Conservation (phyloP, 1,140 invertebrate genomes). For the Agraylea sexmaculata region DNA sequence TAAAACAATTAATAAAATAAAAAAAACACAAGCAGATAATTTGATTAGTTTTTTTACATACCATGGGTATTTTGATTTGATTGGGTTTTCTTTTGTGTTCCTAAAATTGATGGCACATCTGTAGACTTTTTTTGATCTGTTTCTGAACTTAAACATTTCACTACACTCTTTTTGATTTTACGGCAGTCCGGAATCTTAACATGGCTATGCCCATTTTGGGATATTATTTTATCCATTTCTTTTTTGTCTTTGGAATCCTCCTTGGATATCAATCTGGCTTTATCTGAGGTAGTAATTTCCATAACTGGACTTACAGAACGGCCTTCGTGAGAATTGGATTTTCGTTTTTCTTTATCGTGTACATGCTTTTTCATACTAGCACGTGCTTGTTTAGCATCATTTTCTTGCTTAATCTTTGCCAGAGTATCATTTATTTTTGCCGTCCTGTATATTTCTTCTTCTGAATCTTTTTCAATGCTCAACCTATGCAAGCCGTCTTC, state of each 20-base stretch:
- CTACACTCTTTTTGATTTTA: conserved; percentile 25
- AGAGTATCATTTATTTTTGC: conserved; percentile 43
- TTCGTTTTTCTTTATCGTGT: conserved; percentile 24
- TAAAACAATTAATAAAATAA: conserved; percentile 8
- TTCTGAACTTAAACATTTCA: conserved; percentile 23
- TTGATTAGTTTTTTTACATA: conserved; percentile 19
- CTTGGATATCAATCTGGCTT: conserved; percentile 33
- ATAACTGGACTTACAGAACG: conserved; percentile 28
- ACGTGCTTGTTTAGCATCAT: conserved; percentile 29
- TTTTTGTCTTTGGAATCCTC: conserved; percentile 38
- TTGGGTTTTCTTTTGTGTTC: conserved; percentile 24
- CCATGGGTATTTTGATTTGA: conserved; percentile 24
- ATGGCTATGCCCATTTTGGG: conserved; percentile 30
- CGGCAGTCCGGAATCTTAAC: conserved; percentile 28
- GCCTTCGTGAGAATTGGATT: conserved; percentile 21
- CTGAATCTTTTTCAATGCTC: conserved; percentile 31
- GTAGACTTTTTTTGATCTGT: conserved; percentile 26
- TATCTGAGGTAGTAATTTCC: conserved; percentile 31
- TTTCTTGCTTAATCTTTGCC: conserved; percentile 38
- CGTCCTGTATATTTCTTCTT: conserved; percentile 37
- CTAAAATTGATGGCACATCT: conserved; percentile 23
- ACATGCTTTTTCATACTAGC: conserved; percentile 29
- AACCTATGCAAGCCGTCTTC: conserved; percentile 40
- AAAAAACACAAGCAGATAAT: no score
- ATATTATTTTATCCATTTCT: conserved; percentile 33